phyloP scores from a whole-genome alignment of 1,140 invertebrate species.

The Drosophila oshimai region DNA sequence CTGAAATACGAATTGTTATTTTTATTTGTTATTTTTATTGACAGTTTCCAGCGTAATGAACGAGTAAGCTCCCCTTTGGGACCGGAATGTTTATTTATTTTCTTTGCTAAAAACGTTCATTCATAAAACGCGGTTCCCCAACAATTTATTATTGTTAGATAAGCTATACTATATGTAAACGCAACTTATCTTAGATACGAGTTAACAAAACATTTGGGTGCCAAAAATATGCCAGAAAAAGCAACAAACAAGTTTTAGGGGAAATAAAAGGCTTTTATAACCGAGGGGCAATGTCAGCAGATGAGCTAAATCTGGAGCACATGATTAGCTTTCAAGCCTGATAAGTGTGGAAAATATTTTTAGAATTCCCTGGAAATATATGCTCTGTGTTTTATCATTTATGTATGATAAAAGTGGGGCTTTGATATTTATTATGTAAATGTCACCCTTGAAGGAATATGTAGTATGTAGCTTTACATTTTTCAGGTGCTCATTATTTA shows the following conservation, averaged over 20 bases:
- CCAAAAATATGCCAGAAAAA: slow-evolving; percentile 2
- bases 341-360: background rate
- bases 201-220: background rate
- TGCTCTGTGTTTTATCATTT: background rate
- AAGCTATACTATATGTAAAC: slow-evolving; percentile 4
- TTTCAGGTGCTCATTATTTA: too few species aligned
- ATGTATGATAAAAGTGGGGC: too few species aligned
- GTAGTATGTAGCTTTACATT: background rate
- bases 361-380: background rate
- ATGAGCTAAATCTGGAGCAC: background rate
- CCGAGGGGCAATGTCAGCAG: background rate
- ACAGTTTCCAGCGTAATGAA: slow-evolving; percentile 6
- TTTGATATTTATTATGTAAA: too few species aligned
- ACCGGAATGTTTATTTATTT: slow-evolving; percentile 9
- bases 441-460: too few species aligned
- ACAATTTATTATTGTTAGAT: slow-evolving; percentile 23
- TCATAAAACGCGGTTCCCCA: slow-evolving; percentile 5
- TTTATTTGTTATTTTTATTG: slow-evolving; percentile 18
- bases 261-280: background rate
- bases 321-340: background rate
- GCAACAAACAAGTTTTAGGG: background rate
- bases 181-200: slow-evolving; percentile 18
- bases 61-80: background rate
- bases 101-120: slow-evolving; percentile 7
- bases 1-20: slow-evolving; percentile 2